These are phyloP conservation scores for Spilogale gracilis DNA, from an alignment of 2,113 vertebrate species.

Conservation along the genomic window DNA sequence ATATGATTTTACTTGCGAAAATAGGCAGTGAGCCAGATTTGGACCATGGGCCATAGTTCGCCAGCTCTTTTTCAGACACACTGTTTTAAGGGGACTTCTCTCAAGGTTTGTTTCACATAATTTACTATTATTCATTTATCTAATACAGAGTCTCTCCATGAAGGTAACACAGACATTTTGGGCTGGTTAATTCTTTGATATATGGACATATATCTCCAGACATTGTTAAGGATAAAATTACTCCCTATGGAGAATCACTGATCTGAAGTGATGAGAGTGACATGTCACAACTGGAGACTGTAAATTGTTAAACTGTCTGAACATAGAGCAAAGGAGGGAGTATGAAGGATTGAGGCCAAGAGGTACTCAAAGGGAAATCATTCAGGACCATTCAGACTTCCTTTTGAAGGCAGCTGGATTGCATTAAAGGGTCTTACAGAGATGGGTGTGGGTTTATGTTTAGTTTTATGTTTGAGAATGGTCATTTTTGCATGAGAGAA, in stretches of 20 bases:
- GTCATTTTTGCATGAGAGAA: not conserved
- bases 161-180: not conserved
- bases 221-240: not conserved
- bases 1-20: conserved; percentile 8
- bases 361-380: not conserved
- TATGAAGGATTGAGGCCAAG: not conserved
- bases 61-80: not conserved
- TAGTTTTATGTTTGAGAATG: not conserved
- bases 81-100: not conserved
- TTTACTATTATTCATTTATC: not conserved
- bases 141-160: not conserved
- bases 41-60: not conserved
- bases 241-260: not conserved
- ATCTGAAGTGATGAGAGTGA: not conserved
- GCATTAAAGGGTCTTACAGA: not conserved
- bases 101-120: not conserved
- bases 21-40: not conserved
- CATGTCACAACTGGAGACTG: not conserved
- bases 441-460: not conserved
- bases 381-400: not conserved
- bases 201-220: not conserved
- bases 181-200: not conserved
- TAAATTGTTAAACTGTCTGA: conserved; percentile 10
- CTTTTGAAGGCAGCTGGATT: not conserved
- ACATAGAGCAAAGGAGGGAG: not conserved